Base-by-base conservation (phyloP, 2,113 vertebrate species). In the Trichomycterus rosablanca region DNA sequence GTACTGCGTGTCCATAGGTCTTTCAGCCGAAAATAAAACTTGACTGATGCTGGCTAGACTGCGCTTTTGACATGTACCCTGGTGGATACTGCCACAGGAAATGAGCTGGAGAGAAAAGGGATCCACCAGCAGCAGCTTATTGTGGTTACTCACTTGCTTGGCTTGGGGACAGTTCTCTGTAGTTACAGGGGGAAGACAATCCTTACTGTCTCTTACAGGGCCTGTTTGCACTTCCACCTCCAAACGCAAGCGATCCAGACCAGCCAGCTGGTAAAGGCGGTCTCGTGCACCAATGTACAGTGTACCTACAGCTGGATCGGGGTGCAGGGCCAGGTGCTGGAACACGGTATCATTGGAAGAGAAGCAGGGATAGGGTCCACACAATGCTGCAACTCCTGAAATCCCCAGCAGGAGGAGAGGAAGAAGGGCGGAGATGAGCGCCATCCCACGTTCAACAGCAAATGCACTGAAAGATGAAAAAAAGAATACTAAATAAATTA, bases 61-160 rank as follows among this genome's bases (percentile, higher is more conserved):
- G 59, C 94, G 89, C 73, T 94, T 97, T 75, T 98, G 92, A 28
- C 95, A 98, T 68, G 91, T 91, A 0, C 95, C 95, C 78, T 98
- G 94, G 79, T 93, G 89, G 23, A 95, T 90, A 0, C 92, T 98
- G 60, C 96, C 95, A 2, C 96, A 98, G 43, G 89, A 93, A 2
- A 98, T 91, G 53, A 98, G 80, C 77, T 94, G 89, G 18, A 71
- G 73, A 14, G 86, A 83, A 55, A 80, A 80, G 0, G 88, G 37
- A 57, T 94, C 89, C 69, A 97, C 89, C 53, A 98, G 81, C 34
- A 97, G 84, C 49, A 98, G 80, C 73, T 97, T 96, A 84, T 96
- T 98, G 74, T 91, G 87, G 76, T 98, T 98, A 72, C 86, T 87
- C 0, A 92, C 93, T 43, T 68, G 64, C 55, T 81, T 84, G 4